Evolutionary conservation across 2,797 vertebrate species (phyloP).

Genomic region (Hoplostethus atlanticus): DNA sequence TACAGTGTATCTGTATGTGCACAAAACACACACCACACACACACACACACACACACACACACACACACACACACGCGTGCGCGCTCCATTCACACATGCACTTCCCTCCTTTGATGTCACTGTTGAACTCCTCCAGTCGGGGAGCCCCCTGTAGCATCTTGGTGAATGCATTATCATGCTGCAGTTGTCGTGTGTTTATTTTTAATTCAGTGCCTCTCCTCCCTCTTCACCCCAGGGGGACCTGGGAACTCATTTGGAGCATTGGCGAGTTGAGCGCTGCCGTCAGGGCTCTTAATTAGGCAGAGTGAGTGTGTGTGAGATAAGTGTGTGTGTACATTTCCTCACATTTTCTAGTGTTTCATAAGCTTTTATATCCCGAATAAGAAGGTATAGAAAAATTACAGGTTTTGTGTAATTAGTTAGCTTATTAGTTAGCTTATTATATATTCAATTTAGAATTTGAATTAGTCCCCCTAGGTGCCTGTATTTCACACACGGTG

Average conservation of each 20-base stretch:
- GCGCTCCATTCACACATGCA: conserved; percentile 14
- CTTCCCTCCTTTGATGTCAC: conserved; percentile 77
- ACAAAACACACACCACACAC: conserved; percentile 31
- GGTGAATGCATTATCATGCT: conserved; percentile 75
- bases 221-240: conserved; percentile 56
- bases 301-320: conserved; percentile 51
- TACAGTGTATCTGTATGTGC: conserved; percentile 10
- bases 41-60: conserved; percentile 24
- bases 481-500: not conserved
- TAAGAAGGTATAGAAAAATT: conserved; percentile 14
- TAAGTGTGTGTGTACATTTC: conserved; percentile 29
- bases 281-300: conserved; percentile 75
- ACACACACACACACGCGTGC: conserved; percentile 22
- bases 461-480: not conserved
- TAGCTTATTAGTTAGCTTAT: conserved; percentile 30
- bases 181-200: conserved; percentile 77
- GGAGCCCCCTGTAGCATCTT: conserved; percentile 68
- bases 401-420: conserved; percentile 37
- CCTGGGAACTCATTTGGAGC: conserved; percentile 72
- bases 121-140: conserved; percentile 55
- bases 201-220: conserved; percentile 66
- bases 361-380: conserved; percentile 47
- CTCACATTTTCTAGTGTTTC: conserved; percentile 34
- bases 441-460: conserved; percentile 20
- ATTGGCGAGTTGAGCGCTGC: conserved; percentile 49